Conservation (phyloP, 2,888 invertebrate genomes). For the Drosophila anomalata region DNA sequence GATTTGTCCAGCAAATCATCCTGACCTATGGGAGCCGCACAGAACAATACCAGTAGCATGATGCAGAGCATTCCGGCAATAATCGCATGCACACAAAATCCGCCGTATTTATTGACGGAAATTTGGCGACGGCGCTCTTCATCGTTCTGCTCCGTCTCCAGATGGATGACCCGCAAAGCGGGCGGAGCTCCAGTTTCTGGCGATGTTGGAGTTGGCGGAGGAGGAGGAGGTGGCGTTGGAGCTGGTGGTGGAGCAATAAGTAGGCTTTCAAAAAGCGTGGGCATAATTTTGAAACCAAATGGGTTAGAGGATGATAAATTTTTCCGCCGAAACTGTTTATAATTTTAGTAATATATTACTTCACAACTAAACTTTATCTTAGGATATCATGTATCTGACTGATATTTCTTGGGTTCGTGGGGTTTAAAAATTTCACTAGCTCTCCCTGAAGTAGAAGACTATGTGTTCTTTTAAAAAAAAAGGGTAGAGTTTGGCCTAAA, state of each 20-base stretch:
- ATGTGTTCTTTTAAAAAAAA: too few relatives aligned
- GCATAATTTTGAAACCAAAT: neutral
- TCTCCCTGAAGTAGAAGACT: too few relatives aligned
- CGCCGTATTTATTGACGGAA: constrained; percentile 6
- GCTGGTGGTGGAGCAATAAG: neutral
- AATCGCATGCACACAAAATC: constrained; percentile 47
- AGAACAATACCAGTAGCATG: constrained; percentile 39
- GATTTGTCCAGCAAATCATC: constrained; percentile 25
- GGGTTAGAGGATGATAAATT: neutral
- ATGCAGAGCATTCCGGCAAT: constrained; percentile 44
- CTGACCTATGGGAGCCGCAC: constrained; percentile 12
- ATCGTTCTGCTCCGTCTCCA: neutral
- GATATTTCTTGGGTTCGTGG: neutral
- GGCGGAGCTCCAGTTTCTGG: neutral
- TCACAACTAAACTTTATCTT: neutral
- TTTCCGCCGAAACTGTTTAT: neutral
- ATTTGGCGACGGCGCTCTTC: constrained; percentile 1
- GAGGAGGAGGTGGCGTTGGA: neutral
- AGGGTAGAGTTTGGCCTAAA: too few relatives aligned
- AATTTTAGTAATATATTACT: neutral
- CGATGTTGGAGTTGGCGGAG: neutral
- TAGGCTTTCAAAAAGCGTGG: neutral
- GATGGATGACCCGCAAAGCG: constrained; percentile 2
- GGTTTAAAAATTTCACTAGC: neutral
- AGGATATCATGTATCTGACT: neutral